These are phyloP conservation scores for Pelochelys cantorii DNA, from an alignment of 2,797 vertebrate species.

Conservation along the genomic window DNA sequence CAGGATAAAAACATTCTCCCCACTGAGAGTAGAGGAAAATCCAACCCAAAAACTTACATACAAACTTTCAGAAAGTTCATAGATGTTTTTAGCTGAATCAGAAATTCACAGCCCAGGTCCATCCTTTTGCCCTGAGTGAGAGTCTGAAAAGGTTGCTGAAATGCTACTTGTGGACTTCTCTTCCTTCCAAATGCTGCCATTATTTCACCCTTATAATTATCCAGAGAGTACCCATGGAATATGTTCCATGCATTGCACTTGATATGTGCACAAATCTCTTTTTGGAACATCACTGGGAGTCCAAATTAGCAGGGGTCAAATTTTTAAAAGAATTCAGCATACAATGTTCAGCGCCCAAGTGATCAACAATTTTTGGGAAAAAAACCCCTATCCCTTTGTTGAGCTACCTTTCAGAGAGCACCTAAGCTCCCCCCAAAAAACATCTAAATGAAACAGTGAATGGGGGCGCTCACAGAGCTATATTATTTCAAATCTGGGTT, in stretches of 20 bases:
- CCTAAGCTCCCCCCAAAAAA: background rate
- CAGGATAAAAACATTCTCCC: background rate
- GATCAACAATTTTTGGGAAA: background rate
- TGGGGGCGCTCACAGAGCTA: background rate
- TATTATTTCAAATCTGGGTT: background rate
- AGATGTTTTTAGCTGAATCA: background rate
- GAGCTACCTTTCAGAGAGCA: background rate
- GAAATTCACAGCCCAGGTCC: background rate
- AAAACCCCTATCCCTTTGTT: background rate
- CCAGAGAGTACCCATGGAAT: background rate
- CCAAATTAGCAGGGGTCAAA: background rate
- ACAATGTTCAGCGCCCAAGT: background rate
- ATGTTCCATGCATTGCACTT: fast-evolving
- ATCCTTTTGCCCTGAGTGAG: fast-evolving
- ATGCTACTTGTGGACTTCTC: background rate
- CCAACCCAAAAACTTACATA: fast-evolving
- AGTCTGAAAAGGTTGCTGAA: background rate
- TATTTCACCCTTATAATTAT: background rate
- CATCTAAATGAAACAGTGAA: background rate
- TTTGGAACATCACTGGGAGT: fast-evolving
- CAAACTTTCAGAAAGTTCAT: background rate
- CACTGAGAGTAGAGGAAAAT: background rate
- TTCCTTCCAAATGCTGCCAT: background rate
- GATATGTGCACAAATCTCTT: background rate
- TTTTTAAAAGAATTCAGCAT: background rate